Evolutionary conservation across 2,888 invertebrate genomes (phyloP).

Genomic region (Oscheius sp.): DNA sequence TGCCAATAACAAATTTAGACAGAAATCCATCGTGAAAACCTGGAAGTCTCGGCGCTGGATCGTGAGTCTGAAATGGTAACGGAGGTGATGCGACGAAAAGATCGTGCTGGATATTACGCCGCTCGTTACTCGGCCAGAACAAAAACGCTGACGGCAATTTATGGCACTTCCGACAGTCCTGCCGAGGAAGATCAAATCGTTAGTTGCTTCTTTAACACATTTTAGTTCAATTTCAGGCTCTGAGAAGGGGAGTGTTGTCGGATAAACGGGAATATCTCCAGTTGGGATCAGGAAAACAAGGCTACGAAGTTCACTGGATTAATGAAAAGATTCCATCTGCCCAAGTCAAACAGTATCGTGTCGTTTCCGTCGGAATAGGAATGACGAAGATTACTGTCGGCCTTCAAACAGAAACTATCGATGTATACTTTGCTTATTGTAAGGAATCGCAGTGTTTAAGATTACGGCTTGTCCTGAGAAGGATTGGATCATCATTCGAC

Average conservation of each 20-base stretch:
- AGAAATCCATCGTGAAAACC: slow-evolving; percentile 14
- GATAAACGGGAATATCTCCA: slow-evolving; percentile 15
- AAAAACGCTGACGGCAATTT: background rate
- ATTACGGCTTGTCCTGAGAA: slow-evolving; percentile 6
- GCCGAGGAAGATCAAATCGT: slow-evolving; percentile 11
- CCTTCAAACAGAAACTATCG: slow-evolving; percentile 18
- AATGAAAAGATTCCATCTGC: slow-evolving; percentile 7
- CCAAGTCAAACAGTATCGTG: slow-evolving; percentile 3
- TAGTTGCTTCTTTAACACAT: background rate
- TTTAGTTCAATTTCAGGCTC: background rate
- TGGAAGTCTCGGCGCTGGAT: slow-evolving; percentile 8
- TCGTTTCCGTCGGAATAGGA: slow-evolving; percentile 5
- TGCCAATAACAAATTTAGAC: background rate
- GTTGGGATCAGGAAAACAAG: background rate
- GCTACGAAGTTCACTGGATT: slow-evolving; percentile 3
- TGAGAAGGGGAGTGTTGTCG: background rate
- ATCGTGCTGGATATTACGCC: slow-evolving; percentile 10
- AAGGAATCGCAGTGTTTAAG: background rate
- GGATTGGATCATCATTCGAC: slow-evolving; percentile 23
- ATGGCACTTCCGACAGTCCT: slow-evolving; percentile 3
- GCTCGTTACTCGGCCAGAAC: slow-evolving; percentile 13
- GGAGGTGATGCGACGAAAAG: slow-evolving; percentile 2
- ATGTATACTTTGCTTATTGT: background rate
- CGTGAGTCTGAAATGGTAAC: background rate
- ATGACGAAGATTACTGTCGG: slow-evolving; percentile 1